A percentile compares a stretch with the other conserved stretches of the same genome.
Conservation (phyloP, 2,797 vertebrate genomes). For the Tapera naevia region DNA sequence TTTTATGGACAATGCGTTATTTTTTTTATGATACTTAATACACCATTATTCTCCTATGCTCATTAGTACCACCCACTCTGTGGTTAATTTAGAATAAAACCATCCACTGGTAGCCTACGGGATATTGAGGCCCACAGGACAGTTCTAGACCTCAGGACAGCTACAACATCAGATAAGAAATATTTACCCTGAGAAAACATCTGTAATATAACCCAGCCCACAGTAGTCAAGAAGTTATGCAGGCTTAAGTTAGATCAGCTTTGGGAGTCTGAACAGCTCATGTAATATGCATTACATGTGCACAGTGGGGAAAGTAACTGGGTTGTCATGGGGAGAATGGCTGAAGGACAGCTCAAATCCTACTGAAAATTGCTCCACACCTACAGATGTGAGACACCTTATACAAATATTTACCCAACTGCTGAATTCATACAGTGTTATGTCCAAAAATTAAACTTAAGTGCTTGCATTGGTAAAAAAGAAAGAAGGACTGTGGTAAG, state of each 20-base stretch:
- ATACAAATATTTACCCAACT: background rate
- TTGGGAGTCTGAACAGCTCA: background rate
- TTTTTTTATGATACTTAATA: slow-evolving; percentile 17
- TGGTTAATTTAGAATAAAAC: slow-evolving; percentile 13
- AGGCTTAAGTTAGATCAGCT: background rate
- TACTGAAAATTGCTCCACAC: background rate
- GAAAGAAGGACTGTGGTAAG: background rate
- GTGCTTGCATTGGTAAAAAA: background rate
- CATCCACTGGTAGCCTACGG: background rate
- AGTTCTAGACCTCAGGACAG: background rate
- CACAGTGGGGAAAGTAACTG: background rate
- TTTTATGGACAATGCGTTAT: background rate
- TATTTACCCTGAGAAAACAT: background rate
- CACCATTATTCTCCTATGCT: background rate
- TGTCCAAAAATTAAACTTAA: background rate
- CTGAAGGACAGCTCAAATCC: background rate
- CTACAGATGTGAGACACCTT: background rate
- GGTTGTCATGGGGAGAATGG: background rate
- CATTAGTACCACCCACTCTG: background rate
- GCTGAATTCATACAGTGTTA: background rate
- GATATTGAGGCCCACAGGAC: background rate
- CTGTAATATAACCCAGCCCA: background rate
- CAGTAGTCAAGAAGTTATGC: background rate
- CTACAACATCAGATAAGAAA: background rate
- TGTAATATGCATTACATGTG: background rate